Percentiles rank a stretch among this genome's conserved stretches.
phyloP scores from a whole-genome alignment of 1,140 invertebrate genomes.

The Semibalanus balanoides region DNA sequence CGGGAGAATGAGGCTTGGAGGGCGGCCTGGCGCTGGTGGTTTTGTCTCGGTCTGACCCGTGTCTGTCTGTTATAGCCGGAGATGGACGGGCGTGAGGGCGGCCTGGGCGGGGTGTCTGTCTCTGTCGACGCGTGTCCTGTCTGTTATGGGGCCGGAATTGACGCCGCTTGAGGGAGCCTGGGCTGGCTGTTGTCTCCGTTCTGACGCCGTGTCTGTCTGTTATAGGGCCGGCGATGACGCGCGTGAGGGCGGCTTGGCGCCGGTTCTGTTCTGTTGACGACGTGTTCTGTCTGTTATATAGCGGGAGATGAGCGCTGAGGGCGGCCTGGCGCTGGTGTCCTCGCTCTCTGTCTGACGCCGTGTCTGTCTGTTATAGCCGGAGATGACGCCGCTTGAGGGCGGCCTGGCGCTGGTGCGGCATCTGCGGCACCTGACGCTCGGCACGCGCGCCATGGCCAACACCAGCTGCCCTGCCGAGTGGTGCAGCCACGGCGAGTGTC shows the following conservation, averaged over 20 bases:
- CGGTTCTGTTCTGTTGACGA: no score
- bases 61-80: no score
- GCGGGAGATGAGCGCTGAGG: constrained; percentile 24
- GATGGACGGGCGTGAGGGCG: no score
- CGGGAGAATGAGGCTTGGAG: constrained; percentile 17
- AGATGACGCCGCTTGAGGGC: constrained; percentile 31
- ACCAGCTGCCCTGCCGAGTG: constrained; percentile 44
- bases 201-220: no score
- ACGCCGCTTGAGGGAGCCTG: no score
- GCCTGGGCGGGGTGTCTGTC: no score
- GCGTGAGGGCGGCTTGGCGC: constrained; percentile 33
- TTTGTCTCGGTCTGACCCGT: no score
- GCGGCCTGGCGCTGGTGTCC: constrained; percentile 31
- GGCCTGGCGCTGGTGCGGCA: constrained; percentile 33
- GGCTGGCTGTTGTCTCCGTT: no score
- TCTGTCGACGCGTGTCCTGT: no score
- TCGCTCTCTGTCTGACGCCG: constrained; percentile 14
- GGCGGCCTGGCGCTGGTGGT: constrained; percentile 34
- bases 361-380: constrained; percentile 34
- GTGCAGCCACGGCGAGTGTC: constrained; percentile 77
- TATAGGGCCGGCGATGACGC: constrained; percentile 30
- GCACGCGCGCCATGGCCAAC: constrained; percentile 19
- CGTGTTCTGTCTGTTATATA: no score
- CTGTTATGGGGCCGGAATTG: no score
- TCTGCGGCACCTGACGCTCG: constrained; percentile 36